Base-by-base conservation (phyloP, 2,888 invertebrate species). In the Drosophila hamatofila region DNA sequence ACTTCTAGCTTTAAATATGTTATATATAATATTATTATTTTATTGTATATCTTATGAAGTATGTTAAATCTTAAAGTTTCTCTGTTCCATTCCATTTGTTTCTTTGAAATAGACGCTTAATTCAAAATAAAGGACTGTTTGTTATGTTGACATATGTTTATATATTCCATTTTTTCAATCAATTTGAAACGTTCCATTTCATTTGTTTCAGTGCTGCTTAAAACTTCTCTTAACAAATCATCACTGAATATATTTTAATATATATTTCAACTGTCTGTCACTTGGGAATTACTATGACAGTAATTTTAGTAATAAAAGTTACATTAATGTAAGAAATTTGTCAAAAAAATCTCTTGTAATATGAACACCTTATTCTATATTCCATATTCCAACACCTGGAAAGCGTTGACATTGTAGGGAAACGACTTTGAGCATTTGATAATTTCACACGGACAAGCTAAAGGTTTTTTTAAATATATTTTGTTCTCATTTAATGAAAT, bases 401-500 rank as follows among this genome's bases (percentile, higher is more conserved):
- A 23, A 37, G 42, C 25, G 23, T 59, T 57, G 48, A 41, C 56
- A 46, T 62, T 64, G n/a, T 37, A 0, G 48, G 4, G 33, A 52
- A 44, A 55, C 46, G 59, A 48, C 78, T 60, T 64, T 61, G 68
- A 30, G 18, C 27, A 33, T 21, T 8, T 49, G 6, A 57, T 44
- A 63, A 62, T 54, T 69, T 80, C 63, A 71, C 82, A 72, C 67
- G 72, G 44, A 49, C 44, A 59, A 62, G 73, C 64, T 63, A 54
- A 35, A 23, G 30, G 30, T 18, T 11, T 67, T 33, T 14, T 21
- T 58, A 66, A 16, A 16, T 35, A 14, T 3, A 2, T 51, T 63
- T 12, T 51, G 63, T 48, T 56, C 62, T 37, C 52, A 27, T 70
- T 77, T 57, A 3, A 66, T 67, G 74, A 88, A 88, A 83, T 63